These are phyloP conservation scores for Catostylus mosaicus DNA, from an alignment of 30 jellyfish, hydroid and myxozoan genomes.

Conservation along the genomic window DNA sequence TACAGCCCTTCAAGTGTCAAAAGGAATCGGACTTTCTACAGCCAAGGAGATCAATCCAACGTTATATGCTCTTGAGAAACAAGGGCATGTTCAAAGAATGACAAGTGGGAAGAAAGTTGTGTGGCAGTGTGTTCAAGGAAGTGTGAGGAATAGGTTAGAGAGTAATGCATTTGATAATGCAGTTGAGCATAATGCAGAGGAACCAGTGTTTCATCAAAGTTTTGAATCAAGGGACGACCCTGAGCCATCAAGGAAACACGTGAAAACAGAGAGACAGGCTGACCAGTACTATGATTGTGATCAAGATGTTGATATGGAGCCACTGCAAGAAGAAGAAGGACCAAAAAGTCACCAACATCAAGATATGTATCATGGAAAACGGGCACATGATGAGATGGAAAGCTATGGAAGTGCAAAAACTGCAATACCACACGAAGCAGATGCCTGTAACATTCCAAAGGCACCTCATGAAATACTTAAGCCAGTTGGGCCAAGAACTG, in stretches of 20 bases:
- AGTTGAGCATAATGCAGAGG: neutral
- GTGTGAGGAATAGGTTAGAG: neutral
- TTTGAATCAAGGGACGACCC: neutral
- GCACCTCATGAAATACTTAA: slow-evolving; percentile 67
- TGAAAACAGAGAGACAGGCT: neutral
- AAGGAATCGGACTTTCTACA: slow-evolving; percentile 41
- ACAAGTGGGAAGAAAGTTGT: slow-evolving; percentile 11
- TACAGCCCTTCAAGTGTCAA: slow-evolving; percentile 37
- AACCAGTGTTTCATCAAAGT: neutral
- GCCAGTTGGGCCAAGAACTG: slow-evolving; percentile 26
- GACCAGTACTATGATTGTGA: neutral
- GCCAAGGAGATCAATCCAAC: slow-evolving; percentile 65
- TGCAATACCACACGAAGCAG: neutral
- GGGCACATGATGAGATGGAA: neutral
- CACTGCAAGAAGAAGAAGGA: slow-evolving; percentile 26
- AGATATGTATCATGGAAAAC: neutral
- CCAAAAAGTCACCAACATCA: neutral
- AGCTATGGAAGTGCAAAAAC: neutral
- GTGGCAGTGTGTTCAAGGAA: slow-evolving; percentile 21
- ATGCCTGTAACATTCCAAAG: slow-evolving; percentile 22
- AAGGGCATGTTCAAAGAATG: slow-evolving; percentile 2
- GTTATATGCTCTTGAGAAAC: slow-evolving; percentile 40
- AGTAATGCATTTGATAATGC: neutral
- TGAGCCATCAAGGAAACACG: neutral
- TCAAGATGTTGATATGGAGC: slow-evolving; percentile 22